phyloP scores from a whole-genome alignment of 2,113 vertebrate species.

The Strix uralensis region DNA sequence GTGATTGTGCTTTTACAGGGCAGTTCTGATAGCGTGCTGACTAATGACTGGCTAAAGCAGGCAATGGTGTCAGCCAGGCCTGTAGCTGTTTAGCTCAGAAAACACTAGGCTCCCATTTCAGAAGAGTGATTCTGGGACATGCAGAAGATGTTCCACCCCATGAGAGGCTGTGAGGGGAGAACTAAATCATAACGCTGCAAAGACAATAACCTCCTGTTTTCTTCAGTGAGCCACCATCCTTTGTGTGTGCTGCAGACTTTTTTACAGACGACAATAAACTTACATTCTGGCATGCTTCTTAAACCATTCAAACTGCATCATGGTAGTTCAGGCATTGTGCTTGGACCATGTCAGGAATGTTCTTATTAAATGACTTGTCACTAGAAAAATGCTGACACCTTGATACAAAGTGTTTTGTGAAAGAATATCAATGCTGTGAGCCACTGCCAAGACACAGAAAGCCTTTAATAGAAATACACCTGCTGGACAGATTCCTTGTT shows the following conservation, averaged over 20 bases:
- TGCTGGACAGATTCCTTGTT: conserved; percentile 20
- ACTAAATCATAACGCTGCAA: not conserved
- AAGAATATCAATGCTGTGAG: not conserved
- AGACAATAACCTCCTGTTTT: conserved; percentile 15
- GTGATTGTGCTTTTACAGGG: conserved; percentile 27
- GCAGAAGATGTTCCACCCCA: not conserved
- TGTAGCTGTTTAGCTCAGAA: not conserved
- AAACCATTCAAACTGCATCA: not conserved
- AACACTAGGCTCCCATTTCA: not conserved
- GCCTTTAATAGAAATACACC: conserved; percentile 25
- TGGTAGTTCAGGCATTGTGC: not conserved
- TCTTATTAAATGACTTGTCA: not conserved
- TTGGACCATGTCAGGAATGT: not conserved
- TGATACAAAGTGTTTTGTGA: not conserved
- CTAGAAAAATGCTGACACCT: conserved; percentile 15
- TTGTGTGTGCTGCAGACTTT: not conserved
- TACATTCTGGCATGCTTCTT: not conserved
- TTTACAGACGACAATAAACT: not conserved
- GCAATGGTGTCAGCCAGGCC: not conserved
- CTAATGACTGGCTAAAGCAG: not conserved
- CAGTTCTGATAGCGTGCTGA: conserved; percentile 6
- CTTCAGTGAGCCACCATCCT: not conserved
- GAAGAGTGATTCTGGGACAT: not conserved
- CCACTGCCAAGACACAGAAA: not conserved
- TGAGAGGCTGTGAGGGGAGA: not conserved